phyloP scores from a whole-genome alignment of 1,140 invertebrate genomes.

The Pinna nobilis region DNA sequence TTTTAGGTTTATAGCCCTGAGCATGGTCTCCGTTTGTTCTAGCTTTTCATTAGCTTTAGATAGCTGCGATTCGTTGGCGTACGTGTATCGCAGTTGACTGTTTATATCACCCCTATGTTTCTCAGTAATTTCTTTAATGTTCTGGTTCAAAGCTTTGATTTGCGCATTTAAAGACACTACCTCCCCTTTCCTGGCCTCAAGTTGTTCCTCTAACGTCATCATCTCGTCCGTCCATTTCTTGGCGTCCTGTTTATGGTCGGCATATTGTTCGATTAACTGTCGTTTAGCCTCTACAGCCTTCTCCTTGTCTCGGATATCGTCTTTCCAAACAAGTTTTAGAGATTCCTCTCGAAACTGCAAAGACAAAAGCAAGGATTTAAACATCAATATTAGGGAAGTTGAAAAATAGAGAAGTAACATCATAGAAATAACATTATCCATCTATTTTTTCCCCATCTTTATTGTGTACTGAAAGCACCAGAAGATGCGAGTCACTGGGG shows the following conservation, averaged over 20 bases:
- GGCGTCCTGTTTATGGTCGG: constrained; percentile 22
- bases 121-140: constrained; percentile 17
- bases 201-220: constrained; percentile 17
- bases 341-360: constrained; percentile 35
- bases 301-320: constrained; percentile 48
- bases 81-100: constrained; percentile 46
- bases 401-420: not conserved
- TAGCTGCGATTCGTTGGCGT: constrained; percentile 49
- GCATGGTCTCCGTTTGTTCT: constrained; percentile 22
- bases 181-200: constrained; percentile 27
- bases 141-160: constrained; percentile 33
- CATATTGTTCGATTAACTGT: constrained; percentile 40
- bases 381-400: not conserved
- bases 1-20: constrained; percentile 39
- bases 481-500: too few species aligned
- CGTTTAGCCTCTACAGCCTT: constrained; percentile 45
- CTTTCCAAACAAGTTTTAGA: constrained; percentile 37
- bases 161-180: constrained; percentile 15
- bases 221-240: constrained; percentile 23
- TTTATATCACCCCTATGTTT: constrained; percentile 37
- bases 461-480: not conserved
- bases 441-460: not conserved
- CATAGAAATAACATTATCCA: not conserved
- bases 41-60: constrained; percentile 40
- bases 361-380: not conserved